Percentiles rank a stretch among this genome's conserved stretches.
These are phyloP conservation scores for Toxostoma redivivum DNA, from an alignment of 2,113 vertebrate genomes.

Conservation along the genomic window DNA sequence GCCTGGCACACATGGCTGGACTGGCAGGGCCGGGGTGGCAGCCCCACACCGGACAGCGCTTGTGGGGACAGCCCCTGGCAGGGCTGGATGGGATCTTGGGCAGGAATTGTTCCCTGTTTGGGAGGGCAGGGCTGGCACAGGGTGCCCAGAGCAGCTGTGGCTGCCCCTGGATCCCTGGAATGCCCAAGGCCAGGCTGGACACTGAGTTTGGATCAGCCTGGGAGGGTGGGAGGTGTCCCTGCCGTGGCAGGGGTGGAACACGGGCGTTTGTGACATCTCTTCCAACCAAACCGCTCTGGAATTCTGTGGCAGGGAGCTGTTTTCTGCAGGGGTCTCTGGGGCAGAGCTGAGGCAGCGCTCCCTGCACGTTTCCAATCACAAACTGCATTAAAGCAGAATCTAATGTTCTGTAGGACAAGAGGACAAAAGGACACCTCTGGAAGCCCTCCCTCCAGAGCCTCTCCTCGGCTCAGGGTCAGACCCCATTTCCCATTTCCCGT, in stretches of 20 bases:
- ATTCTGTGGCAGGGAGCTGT: no score
- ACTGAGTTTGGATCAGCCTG: background rate
- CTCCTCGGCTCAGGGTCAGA: background rate
- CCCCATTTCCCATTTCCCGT: background rate
- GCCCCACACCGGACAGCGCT: rapidly evolving
- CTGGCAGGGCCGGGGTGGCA: background rate
- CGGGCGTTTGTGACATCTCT: background rate
- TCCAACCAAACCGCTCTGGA: background rate
- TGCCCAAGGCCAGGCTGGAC: rapidly evolving
- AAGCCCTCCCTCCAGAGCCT: background rate
- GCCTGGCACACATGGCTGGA: background rate
- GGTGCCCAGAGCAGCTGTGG: background rate
- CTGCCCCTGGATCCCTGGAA: background rate
- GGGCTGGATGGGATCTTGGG: rapidly evolving
- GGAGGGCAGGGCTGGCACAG: background rate
- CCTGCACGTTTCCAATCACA: background rate
- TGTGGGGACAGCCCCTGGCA: background rate
- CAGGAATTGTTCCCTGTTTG: rapidly evolving
- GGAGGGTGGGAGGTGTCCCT: background rate
- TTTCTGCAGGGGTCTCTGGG: no score
- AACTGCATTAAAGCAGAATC: background rate
- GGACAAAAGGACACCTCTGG: background rate
- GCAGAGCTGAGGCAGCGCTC: rapidly evolving
- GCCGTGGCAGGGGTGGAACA: background rate
- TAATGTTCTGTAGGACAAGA: rapidly evolving